A percentile compares a stretch with the other conserved stretches of the same genome.
These are phyloP conservation scores for Achlya flavicornis DNA, from an alignment of 2,888 invertebrate species.

Conservation along the genomic window DNA sequence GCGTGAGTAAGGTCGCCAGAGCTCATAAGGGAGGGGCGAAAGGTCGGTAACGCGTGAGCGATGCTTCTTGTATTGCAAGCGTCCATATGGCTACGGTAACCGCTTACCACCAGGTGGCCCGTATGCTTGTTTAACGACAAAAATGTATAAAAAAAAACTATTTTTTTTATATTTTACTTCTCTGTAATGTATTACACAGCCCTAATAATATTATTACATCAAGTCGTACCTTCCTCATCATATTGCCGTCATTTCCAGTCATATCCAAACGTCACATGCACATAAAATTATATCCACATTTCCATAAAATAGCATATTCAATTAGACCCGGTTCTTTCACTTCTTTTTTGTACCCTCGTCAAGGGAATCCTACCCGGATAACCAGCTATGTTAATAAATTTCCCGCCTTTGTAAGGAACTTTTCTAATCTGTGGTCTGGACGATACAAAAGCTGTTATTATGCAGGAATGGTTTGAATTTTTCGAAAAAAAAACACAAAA, in stretches of 20 bases:
- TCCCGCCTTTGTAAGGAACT: constrained; percentile 47
- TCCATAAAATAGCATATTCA: constrained; percentile 53
- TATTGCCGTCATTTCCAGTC: background rate
- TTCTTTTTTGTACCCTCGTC: constrained; percentile 61
- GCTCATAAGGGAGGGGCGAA: too few species aligned
- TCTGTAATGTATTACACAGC: too few species aligned
- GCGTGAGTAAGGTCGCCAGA: too few species aligned
- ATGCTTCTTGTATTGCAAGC: too few species aligned
- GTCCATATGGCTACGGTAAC: too few species aligned
- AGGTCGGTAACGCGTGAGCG: too few species aligned
- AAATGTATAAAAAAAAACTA: too few species aligned
- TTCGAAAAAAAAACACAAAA: background rate
- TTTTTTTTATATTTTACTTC: too few species aligned
- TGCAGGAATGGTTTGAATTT: constrained; percentile 10
- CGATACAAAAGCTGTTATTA: constrained; percentile 30
- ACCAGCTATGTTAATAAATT: constrained; percentile 60
- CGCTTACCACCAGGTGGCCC: too few species aligned
- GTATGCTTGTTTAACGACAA: too few species aligned
- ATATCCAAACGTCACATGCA: constrained; percentile 4
- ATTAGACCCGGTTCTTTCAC: constrained; percentile 49
- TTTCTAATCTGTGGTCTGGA: constrained; percentile 40
- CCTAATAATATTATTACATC: too few species aligned
- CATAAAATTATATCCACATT: constrained; percentile 7
- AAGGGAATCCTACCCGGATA: constrained; percentile 53
- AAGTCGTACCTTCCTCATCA: background rate